Evolutionary conservation across 1,140 invertebrate genomes (phyloP), one percentile per base, ranked within the genome.

Genomic region (Papilio polyxenes): DNA sequence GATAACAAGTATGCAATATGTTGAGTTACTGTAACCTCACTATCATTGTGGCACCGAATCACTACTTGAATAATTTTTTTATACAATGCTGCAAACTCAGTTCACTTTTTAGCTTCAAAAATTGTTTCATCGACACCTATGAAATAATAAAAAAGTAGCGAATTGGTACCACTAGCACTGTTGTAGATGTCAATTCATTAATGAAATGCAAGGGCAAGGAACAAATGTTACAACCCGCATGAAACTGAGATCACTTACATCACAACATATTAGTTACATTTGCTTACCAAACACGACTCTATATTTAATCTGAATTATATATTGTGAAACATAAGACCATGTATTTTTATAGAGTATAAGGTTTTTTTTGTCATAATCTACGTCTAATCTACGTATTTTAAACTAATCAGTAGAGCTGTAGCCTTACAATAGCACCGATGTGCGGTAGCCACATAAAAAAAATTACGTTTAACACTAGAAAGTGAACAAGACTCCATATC

Each of bases 241-340:
- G 10, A 53, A 59, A 40, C 59, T 80, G 78, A 80, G 59, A 80
- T 69, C 78, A 80, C 59, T 31, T 53, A 79, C 56, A 62, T 80
- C 78, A 80, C 78, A 69, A 59, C 78, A 80, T 20, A 31, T 56
- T 11, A 62, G 40, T 65, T 48, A 48, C 17, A 59, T 37, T 37
- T 48, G 56, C 56, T 0, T 69, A 59, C 40, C 65, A n/a, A 65
- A 40, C 78, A 69, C 8, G 15, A 53, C 8, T 72, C 13, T 15
- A 72, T 72, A 72, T 31, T 31, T 72, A 37, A 72, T 72, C 65
- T 72, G 65, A 69, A 37, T 37, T 8, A 2, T 72, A 37, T 72
- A 72, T 37, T 37, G 65, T 37, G 65, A 72, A 72, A 40, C 31
- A 15, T 40, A 72, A 72, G 31, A 72, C 31, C 31, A 72, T 15